phyloP scores from a whole-genome alignment of 1,140 invertebrate species.

The Camponotus vicinus region DNA sequence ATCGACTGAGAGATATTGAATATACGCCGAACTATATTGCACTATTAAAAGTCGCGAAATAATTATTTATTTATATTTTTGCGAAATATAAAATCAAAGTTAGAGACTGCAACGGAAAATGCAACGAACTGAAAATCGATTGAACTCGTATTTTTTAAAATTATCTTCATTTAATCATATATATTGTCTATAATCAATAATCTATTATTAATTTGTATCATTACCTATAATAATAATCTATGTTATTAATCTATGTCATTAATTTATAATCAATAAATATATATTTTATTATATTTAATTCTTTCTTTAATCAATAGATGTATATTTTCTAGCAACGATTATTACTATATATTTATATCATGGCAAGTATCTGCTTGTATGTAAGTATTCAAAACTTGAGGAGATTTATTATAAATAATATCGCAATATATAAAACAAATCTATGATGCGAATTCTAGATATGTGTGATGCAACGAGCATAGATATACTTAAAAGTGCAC shows the following conservation, averaged over 20 bases:
- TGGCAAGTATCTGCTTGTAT: background rate
- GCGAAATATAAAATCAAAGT: constrained; percentile 19
- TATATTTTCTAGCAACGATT: background rate
- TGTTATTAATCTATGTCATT: no score
- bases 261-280: background rate
- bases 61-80: constrained; percentile 21
- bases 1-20: constrained; percentile 22
- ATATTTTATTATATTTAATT: no score
- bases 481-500: background rate
- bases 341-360: background rate
- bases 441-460: background rate
- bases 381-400: background rate
- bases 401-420: background rate
- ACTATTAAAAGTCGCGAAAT: constrained; percentile 14
- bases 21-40: background rate
- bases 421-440: background rate
- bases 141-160: background rate
- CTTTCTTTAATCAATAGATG: no score
- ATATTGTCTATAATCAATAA: no score
- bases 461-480: background rate
- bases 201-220: no score
- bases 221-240: no score
- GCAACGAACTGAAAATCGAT: background rate
- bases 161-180: no score
- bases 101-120: background rate